Conservation (phyloP, 2,113 vertebrate genomes). For the Theristicus caerulescens region DNA sequence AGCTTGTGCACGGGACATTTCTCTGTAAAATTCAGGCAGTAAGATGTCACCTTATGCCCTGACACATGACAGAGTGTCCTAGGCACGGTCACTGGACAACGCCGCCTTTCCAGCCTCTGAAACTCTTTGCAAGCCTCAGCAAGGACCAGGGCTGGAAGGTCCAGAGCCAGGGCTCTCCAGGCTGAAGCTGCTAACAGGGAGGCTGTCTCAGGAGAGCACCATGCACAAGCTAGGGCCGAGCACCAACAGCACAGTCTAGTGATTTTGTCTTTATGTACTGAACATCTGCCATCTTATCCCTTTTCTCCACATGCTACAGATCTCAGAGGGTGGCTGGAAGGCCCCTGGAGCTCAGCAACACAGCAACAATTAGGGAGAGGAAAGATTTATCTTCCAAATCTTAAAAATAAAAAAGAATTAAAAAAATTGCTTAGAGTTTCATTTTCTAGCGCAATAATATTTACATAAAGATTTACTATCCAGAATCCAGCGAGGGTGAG, state of each 20-base stretch:
- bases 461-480: background rate
- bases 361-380: background rate
- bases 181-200: background rate
- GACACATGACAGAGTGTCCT: accelerated
- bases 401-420: background rate
- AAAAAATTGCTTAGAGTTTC: background rate
- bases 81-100: background rate
- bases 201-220: background rate
- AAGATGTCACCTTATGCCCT: accelerated
- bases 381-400: background rate
- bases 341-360: background rate
- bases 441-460: background rate
- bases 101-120: background rate
- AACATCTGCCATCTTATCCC: background rate
- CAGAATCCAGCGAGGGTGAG: background rate
- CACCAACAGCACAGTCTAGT: background rate
- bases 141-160: background rate
- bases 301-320: background rate
- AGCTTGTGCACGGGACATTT: background rate
- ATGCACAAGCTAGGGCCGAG: background rate
- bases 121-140: background rate
- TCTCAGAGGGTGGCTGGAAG: background rate
- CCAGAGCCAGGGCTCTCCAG: background rate
- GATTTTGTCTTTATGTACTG: background rate
- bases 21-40: background rate